Evolutionary conservation across 35 echinoderm and acorn worm species (phyloP).

Genomic region (Holothuria glaberrima): DNA sequence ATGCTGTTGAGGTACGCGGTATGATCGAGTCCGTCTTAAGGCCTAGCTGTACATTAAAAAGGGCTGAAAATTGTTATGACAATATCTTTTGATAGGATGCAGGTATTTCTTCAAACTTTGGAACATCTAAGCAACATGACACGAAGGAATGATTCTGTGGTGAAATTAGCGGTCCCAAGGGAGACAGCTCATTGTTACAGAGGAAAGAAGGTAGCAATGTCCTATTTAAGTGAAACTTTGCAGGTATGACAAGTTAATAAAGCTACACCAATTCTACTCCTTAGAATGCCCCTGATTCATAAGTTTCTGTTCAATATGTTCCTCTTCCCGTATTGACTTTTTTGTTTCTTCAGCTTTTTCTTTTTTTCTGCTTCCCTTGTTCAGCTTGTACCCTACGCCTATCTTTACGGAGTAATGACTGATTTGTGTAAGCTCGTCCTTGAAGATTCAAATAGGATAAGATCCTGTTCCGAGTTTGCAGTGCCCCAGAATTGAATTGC

Average conservation of each 20-base stretch:
- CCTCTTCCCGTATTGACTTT: constrained; percentile 8
- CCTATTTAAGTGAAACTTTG: neutral
- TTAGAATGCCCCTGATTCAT: constrained; percentile 15
- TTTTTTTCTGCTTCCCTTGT: constrained; percentile 27
- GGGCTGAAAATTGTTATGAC: neutral
- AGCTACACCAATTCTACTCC: too few relatives aligned
- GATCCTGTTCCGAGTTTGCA: neutral
- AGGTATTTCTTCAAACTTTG: constrained; percentile 12
- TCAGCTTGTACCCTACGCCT: neutral
- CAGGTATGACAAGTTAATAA: neutral
- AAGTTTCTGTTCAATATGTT: constrained; percentile 22
- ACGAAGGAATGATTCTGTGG: neutral
- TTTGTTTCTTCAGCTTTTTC: constrained; percentile 18
- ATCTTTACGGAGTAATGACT: too few relatives aligned
- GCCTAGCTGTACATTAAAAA: neutral
- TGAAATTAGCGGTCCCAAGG: constrained; percentile 8
- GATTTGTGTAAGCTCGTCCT: too few relatives aligned
- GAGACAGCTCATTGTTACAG: neutral
- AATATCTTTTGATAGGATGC: neutral
- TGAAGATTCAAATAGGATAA: too few relatives aligned
- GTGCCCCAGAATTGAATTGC: constrained; percentile 27
- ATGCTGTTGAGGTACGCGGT: too few relatives aligned
- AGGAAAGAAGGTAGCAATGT: constrained; percentile 14
- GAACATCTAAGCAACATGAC: neutral
- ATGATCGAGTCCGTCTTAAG: too few relatives aligned